Percentiles rank a stretch among this genome's conserved stretches.
Conservation (phyloP, 2,797 vertebrate genomes). For the Cryptoblepharus egeriae region DNA sequence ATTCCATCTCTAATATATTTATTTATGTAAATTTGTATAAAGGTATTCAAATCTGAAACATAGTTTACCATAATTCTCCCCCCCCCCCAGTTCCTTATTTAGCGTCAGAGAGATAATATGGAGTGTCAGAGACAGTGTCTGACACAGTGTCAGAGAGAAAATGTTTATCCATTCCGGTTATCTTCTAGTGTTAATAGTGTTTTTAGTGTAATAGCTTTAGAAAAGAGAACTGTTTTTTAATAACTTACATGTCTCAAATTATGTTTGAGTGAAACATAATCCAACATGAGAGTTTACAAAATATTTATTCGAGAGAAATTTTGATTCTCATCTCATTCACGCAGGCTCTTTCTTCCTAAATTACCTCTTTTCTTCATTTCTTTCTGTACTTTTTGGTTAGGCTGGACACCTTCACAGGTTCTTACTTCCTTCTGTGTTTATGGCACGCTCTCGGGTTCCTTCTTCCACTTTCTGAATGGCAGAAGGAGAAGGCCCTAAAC, state of each 20-base stretch:
- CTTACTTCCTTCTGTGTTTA: not conserved
- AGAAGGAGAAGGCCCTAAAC: not conserved
- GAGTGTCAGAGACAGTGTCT: too few relatives aligned
- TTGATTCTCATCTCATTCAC: not conserved
- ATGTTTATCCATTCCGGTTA: too few relatives aligned
- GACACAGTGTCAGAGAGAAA: too few relatives aligned
- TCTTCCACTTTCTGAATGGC: not conserved
- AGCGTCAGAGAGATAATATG: too few relatives aligned
- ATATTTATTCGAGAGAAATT: not conserved
- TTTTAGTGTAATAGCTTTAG: too few relatives aligned
- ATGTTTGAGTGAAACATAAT: not conserved
- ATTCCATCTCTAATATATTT: too few relatives aligned
- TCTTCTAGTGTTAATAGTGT: too few relatives aligned
- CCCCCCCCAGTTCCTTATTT: too few relatives aligned
- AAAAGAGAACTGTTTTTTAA: not conserved
- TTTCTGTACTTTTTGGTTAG: too few relatives aligned
- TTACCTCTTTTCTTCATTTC: not conserved
- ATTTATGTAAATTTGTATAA: too few relatives aligned
- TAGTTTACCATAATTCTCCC: too few relatives aligned
- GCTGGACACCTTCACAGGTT: not conserved
- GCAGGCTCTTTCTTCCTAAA: not conserved
- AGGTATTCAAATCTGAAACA: too few relatives aligned
- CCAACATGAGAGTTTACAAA: not conserved
- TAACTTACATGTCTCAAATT: not conserved
- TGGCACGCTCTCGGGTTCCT: not conserved